These are phyloP conservation scores for Brenthis ino DNA, from an alignment of 2,888 invertebrate species.

Conservation along the genomic window DNA sequence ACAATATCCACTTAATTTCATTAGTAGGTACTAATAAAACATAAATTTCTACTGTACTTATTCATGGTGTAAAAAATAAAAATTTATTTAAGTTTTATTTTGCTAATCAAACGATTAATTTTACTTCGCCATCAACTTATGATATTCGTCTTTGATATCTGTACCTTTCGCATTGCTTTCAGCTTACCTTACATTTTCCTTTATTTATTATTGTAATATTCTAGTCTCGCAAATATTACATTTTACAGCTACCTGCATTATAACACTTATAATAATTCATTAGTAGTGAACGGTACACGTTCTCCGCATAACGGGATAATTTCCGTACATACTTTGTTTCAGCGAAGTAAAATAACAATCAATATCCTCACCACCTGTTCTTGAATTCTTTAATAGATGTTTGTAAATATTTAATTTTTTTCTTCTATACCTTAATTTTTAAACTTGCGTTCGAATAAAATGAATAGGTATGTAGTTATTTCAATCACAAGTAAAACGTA, in stretches of 20 bases:
- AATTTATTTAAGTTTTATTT: too few species aligned
- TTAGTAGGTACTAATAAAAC: too few species aligned
- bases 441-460: neutral
- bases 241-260: slow-evolving; percentile 4
- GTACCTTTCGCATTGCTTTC: too few species aligned
- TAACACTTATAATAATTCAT: slow-evolving; percentile 21
- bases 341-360: slow-evolving; percentile 26
- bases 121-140: too few species aligned
- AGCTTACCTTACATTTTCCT: too few species aligned
- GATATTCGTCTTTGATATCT: too few species aligned
- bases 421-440: neutral
- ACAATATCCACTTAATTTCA: too few species aligned
- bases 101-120: too few species aligned
- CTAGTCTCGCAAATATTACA: slow-evolving; percentile 1
- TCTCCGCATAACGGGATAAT: slow-evolving; percentile 25
- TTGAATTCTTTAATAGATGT: neutral
- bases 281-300: slow-evolving; percentile 25
- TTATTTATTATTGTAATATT: neutral
- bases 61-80: too few species aligned
- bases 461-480: neutral
- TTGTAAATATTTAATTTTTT: neutral
- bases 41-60: too few species aligned
- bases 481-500: neutral
- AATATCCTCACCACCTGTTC: slow-evolving; percentile 21
- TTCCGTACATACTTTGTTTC: slow-evolving; percentile 18